Base-by-base conservation (phyloP, 2,888 invertebrate genomes). In the Teleiodes luculella region DNA sequence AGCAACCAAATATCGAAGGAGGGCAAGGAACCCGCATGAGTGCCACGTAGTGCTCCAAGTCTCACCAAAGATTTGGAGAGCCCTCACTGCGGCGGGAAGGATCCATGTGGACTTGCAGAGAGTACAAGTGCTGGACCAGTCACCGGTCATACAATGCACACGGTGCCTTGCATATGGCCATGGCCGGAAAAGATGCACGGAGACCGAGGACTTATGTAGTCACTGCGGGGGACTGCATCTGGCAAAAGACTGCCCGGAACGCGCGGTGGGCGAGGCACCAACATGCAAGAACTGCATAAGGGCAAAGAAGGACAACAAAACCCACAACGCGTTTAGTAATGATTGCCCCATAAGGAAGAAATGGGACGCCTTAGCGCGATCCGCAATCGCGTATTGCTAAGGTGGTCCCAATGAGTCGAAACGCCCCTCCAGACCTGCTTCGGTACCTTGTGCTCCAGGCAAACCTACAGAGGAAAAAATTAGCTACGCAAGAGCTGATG, bases 401-500 rank as follows among this genome's bases (percentile, higher is more conserved):
- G 31, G 50, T 41, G 18, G 39, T 4, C 6, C 18, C 18, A 20
- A 10, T 6, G 39, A 18, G 18, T 41, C 39, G 5, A 13, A 6
- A n/a, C n/a, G n/a, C n/a, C n/a, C n/a, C n/a, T n/a, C n/a, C n/a
- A n/a, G n/a, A n/a, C n/a, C n/a, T n/a, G n/a, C n/a, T n/a, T n/a
- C n/a, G n/a, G 14, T 11, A 1, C 5, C 36, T 7, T 2, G 39
- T 41, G 1, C 16, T 41, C 8, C 39, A 41, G 18, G 39, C 39
- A 4, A 41, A 41, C 53, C 45, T 58, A 7, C 57, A 57, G 36
- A 43, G 57, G 7, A 54, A 36, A 2, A 39, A 52, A n/a, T 49
- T 54, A 0, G 57, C 61, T 0, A 58, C 57, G 0, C 13, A 51
- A 6, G 61, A 61, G 36, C 20, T 61, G 0, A 11, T 59, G 1